These are phyloP conservation scores for Scolopax mira DNA, from an alignment of 2,113 vertebrate genomes.

Conservation along the genomic window DNA sequence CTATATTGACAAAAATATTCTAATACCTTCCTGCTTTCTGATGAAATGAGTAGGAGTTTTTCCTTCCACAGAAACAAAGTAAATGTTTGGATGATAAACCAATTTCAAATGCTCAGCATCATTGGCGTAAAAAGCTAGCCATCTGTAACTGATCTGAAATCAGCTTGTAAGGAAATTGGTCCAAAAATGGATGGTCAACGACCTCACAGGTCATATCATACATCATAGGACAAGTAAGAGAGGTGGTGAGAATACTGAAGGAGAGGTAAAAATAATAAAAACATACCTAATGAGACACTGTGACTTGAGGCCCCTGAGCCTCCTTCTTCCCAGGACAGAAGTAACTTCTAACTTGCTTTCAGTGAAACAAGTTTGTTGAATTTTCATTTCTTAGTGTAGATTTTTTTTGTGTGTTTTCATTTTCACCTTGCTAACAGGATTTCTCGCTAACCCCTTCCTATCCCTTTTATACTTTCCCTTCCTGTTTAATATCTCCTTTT, in stretches of 20 bases:
- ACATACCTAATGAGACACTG: not conserved
- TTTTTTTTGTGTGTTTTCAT: not conserved
- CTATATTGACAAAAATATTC: not conserved
- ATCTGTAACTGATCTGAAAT: slow-evolving; percentile 11
- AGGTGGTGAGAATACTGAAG: not conserved
- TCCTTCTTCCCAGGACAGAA: not conserved
- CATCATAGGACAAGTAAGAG: not conserved
- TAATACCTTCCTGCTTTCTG: not conserved
- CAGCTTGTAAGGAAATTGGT: not conserved
- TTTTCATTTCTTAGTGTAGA: not conserved
- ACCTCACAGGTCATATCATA: not conserved
- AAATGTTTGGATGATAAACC: not conserved
- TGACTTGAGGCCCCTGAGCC: not conserved
- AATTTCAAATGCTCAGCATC: not conserved
- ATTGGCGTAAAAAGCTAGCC: not conserved
- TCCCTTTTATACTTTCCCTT: not conserved
- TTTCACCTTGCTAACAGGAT: not conserved
- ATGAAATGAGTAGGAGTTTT: not conserved
- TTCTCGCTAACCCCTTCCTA: not conserved
- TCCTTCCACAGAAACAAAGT: not conserved
- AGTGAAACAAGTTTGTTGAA: not conserved
- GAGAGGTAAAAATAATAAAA: not conserved
- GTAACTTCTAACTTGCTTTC: not conserved
- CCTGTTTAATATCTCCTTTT: not conserved
- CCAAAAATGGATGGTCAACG: not conserved